phyloP scores from a whole-genome alignment of 2,888 invertebrate species.

The Antheraea yamamai region DNA sequence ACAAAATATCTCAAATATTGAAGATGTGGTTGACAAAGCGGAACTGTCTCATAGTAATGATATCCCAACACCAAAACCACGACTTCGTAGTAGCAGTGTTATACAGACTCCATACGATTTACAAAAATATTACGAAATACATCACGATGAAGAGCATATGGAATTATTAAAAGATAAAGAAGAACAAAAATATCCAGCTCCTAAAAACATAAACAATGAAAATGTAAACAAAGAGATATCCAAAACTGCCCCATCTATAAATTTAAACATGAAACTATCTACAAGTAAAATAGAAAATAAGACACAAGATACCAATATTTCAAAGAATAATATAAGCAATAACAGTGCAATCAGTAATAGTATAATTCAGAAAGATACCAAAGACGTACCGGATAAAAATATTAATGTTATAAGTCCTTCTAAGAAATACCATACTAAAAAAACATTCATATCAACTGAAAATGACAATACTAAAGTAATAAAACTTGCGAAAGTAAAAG shows the following conservation, averaged over 20 bases:
- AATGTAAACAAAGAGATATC: constrained; percentile 51
- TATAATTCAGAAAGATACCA: constrained; percentile 76
- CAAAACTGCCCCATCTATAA: constrained; percentile 44
- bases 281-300: constrained; percentile 46
- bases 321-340: constrained; percentile 53
- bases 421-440: constrained; percentile 75
- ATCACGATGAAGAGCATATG: constrained; percentile 74
- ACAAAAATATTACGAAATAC: constrained; percentile 76
- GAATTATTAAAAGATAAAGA: constrained; percentile 68
- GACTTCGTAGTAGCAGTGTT: constrained; percentile 73
- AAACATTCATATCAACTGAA: constrained; percentile 68
- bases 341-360: constrained; percentile 62
- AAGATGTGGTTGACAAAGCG: constrained; percentile 61
- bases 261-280: constrained; percentile 32
- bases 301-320: constrained; percentile 48
- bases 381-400: constrained; percentile 72
- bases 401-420: constrained; percentile 74
- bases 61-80: constrained; percentile 67
- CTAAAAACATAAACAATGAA: constrained; percentile 61
- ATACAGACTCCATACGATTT: constrained; percentile 79
- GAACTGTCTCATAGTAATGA: constrained; percentile 44
- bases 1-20: constrained; percentile 58
- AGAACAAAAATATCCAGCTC: constrained; percentile 55
- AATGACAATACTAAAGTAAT: constrained; percentile 66
- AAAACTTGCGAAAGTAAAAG: constrained; percentile 76